Base-by-base conservation (phyloP, 2,888 invertebrate species). In the Rhagium mordax region DNA sequence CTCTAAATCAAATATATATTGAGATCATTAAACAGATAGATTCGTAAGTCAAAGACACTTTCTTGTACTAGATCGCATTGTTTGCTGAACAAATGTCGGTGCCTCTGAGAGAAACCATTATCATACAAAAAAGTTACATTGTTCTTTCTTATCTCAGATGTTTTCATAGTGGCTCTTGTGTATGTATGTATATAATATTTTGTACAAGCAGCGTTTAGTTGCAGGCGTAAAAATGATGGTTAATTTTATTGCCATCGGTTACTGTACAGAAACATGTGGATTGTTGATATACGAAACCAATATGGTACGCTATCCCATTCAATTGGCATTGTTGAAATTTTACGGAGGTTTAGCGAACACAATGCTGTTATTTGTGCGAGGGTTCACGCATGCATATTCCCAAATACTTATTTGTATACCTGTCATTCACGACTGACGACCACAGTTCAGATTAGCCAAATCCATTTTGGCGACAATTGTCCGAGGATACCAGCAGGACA, bases 381-480 rank as follows among this genome's bases (percentile, higher is more conserved):
- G 66, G 71, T 66, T 65, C 55, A 48, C n/a, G n/a, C 64, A 49
- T 65, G 65, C 65, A 66, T 60, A 71, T 60, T 67, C 61, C 61
- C 57, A 24, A n/a, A 68, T 29, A 8, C 59, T 55, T 57, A 65
- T 67, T 67, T 67, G 67, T 67, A 67, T 57, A 67, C 51, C 57
- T 67, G 67, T 57, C 57, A 67, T 57, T 67, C 57, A 47, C 20
- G 24, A 16, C 13, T 33, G 18, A 67, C 57, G 29, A 20, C 24
- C 27, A n/a, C n/a, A n/a, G n/a, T n/a, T n/a, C n/a, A 67, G 67
- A 67, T 67, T 67, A 67, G 67, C 47, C 21, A 47, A 79, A 71
- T 75, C 72, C 72, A 61, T 78, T 78, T 76, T 65, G 78, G 78
- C 64, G 72, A 76, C 74, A 74, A 41, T 41, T n/a, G 41, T 2